Evolutionary conservation across 2,113 vertebrate species (phyloP), one percentile per base, ranked within the genome.

Genomic region (Amblyornis subalaris): DNA sequence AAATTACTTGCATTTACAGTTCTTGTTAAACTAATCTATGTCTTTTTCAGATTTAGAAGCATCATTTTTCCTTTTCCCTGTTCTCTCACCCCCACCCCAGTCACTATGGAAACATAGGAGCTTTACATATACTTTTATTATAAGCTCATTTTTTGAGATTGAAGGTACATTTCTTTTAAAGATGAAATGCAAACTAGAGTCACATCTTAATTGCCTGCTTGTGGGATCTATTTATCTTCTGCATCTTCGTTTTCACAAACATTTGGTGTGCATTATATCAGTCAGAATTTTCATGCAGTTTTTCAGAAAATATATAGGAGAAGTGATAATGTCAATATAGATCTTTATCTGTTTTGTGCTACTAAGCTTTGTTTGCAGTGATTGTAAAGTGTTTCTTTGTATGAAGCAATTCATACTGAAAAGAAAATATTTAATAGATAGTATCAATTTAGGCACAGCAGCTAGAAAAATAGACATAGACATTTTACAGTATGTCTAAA

Each of bases 1-100:
- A 96, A 95, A 93, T 95, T 96, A 73, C 79, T 97, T 97, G 86
- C 70, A 89, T 94, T 96, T 97, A 94, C 89, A 93, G 81, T 95
- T 78, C 62, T 98, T 95, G 66, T 91, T 95, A 85, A 93, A 96
- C 84, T 93, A 96, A 95, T 94, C 91, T 95, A 76, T 31, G 38
- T 90, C 36, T 96, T 96, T 97, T 96, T 87, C 69, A 96, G 91
- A 95, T 95, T 93, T 92, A 88, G 84, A 95, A 93, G 84, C 75
- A 90, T 55, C 28, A 0, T 77, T 91, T 92, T 84, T 81, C 73
- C 28, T 89, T 62, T 83, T 73, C 35, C 51, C 85, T 55, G 10
- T 33, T n/a, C 13, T 38, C 10, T 29, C 28, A 42, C 25, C 42
- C 28, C 28, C 24, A 36, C 23, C 42, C 40, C 8, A 74, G 45